A percentile compares a stretch with the other conserved stretches of the same genome.
phyloP scores from a whole-genome alignment of 2,888 invertebrate genomes.

The Polydrusus pterygomalis region DNA sequence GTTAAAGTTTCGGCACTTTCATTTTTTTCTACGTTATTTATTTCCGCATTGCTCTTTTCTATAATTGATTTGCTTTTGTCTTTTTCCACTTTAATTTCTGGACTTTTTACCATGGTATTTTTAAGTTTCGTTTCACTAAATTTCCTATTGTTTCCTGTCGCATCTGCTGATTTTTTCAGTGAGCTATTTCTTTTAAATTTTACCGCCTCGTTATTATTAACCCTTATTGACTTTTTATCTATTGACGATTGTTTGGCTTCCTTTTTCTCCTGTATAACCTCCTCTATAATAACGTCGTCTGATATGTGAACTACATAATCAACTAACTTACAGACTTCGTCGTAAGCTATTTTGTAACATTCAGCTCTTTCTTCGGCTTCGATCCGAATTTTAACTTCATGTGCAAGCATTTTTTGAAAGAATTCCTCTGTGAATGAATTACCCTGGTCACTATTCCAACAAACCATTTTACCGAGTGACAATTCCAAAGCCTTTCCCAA shows the following conservation, averaged over 20 bases:
- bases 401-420: conserved; percentile 52
- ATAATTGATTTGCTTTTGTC: conserved; percentile 16
- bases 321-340: conserved; percentile 60
- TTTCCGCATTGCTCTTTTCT: neutral
- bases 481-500: conserved; percentile 76
- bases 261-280: conserved; percentile 43
- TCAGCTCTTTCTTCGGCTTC: conserved; percentile 58
- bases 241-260: conserved; percentile 16
- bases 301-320: conserved; percentile 61
- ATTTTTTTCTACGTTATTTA: conserved; percentile 45
- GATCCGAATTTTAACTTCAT: conserved; percentile 58
- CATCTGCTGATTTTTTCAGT: conserved; percentile 1
- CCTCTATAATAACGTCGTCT: conserved; percentile 64
- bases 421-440: conserved; percentile 69
- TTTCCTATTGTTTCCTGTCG: neutral
- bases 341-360: conserved; percentile 57
- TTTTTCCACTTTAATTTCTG: neutral
- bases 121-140: too few relatives aligned
- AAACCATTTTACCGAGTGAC: conserved; percentile 75
- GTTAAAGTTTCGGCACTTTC: conserved; percentile 17
- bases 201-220: neutral
- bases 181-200: neutral
- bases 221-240: neutral
- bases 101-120: neutral
- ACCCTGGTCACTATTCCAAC: conserved; percentile 73